Percentiles rank a stretch among this genome's conserved stretches.
These are phyloP conservation scores for Microplitis mediator DNA, from an alignment of 1,140 invertebrate genomes.

Conservation along the genomic window DNA sequence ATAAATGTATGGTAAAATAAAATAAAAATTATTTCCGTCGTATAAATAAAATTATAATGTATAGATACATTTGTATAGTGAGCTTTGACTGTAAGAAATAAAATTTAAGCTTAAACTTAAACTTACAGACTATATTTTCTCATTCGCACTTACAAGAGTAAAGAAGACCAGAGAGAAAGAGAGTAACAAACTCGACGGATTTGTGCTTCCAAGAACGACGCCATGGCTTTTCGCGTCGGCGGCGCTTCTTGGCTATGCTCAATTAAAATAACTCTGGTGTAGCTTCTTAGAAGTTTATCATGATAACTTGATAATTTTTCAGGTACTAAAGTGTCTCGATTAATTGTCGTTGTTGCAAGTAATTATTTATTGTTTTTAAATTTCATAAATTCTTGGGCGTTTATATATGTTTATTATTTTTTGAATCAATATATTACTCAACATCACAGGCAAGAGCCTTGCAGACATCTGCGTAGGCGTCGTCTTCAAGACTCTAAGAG, in stretches of 20 bases:
- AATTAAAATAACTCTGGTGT: constrained; percentile 45
- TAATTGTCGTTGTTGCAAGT: neutral
- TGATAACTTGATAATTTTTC: constrained; percentile 3
- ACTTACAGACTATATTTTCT: neutral
- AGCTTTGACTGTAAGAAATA: neutral
- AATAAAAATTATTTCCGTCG: too few species aligned
- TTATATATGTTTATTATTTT: neutral
- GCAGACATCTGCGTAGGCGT: neutral
- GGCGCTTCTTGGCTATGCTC: constrained; percentile 34
- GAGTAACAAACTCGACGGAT: constrained; percentile 38
- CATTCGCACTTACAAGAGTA: neutral
- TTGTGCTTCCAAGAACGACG: constrained; percentile 47
- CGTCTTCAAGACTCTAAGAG: neutral
- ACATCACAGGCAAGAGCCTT: neutral
- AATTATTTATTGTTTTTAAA: neutral
- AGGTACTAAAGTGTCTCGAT: neutral
- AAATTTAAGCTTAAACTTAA: neutral
- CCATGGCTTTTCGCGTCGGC: constrained; percentile 33
- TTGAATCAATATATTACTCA: neutral
- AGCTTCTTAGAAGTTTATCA: constrained; percentile 35
- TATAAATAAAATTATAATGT: too few species aligned
- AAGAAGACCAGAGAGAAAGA: too few species aligned
- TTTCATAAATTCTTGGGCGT: neutral
- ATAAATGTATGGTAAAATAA: too few species aligned
- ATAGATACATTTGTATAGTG: neutral